Evolutionary conservation across 2,797 vertebrate genomes (phyloP), one percentile per base, ranked within the genome.

Genomic region (Ctenopoma multispine): DNA sequence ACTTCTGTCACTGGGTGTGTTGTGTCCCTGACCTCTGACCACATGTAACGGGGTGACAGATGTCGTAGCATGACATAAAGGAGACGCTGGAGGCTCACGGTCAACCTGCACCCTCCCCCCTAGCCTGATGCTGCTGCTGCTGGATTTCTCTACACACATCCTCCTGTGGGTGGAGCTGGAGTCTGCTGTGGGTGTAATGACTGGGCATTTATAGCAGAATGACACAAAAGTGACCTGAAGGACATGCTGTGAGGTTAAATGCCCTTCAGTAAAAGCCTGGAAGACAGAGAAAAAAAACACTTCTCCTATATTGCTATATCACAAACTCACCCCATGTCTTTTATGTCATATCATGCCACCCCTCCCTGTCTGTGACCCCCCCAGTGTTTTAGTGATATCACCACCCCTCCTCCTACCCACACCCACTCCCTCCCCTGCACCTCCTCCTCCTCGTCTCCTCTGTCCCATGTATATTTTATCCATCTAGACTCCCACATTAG

Each of bases 381-480:
- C 24, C 24, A 27, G 75, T 61, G 77, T 76, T 79, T 57, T 75
- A 79, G 68, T 86, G 85, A 91, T 87, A 89, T 85, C 77, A 77
- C 63, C 73, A n/a, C 65, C 58, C 58, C 60, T 27, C 47, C 62
- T n/a, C 36, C 55, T 55, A n/a, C 49, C 67, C 14, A 4, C 40
- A 14, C 44, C 62, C 55, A 7, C 36, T 27, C 38, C 51, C 13
- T 41, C 24, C 31, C 64, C 20, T 29, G 8, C 23, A 47, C 66
- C 59, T 27, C 53, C 51, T 27, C 53, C 51, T 27, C 54, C 62
- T 67, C 34, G 7, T 81, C 76, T 87, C 77, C 50, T 63, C 78
- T 82, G 76, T 69, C 78, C 78, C 91, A 93, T 94, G 87, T 91
- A 92, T 93, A 92, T 91, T 93, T 93, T 79, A 92, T 92, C 87